Conservation (phyloP, 2,888 invertebrate genomes). For the Drosophila trichaetosa region DNA sequence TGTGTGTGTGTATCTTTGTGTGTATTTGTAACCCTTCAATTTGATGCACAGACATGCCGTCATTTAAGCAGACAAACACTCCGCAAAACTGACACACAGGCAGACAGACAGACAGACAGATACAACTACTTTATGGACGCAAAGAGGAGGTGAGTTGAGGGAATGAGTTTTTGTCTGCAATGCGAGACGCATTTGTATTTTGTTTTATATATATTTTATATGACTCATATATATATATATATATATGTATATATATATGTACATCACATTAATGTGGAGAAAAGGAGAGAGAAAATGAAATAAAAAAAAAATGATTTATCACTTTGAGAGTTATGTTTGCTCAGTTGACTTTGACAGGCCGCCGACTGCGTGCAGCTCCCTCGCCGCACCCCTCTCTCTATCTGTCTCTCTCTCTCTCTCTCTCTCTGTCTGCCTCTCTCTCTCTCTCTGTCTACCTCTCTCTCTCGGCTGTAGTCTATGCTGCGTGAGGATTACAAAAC, state of each 20-base stretch:
- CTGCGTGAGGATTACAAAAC: conserved; percentile 69
- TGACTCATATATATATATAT: conserved; percentile 5
- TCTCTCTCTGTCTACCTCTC: neutral
- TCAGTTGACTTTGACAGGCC: conserved; percentile 76
- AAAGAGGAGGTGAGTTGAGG: conserved; percentile 7
- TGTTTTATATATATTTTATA: conserved; percentile 25
- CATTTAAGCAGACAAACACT: conserved; percentile 68
- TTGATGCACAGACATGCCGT: conserved; percentile 66
- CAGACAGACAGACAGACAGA: conserved; percentile 49
- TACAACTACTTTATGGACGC: conserved; percentile 31
- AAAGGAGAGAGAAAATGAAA: conserved; percentile 13
- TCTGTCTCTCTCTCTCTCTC: neutral
- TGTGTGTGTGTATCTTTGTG: neutral
- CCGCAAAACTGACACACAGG: conserved; percentile 55
- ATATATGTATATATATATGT: neutral
- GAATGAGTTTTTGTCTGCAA: conserved; percentile 35
- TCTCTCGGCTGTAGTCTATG: conserved; percentile 18
- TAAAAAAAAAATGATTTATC: conserved; percentile 72
- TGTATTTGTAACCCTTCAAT: conserved; percentile 72
- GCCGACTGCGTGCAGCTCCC: conserved; percentile 37
- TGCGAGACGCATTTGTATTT: conserved; percentile 68
- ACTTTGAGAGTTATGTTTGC: conserved; percentile 63
- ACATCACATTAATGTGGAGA: conserved; percentile 3
- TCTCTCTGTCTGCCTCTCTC: neutral
- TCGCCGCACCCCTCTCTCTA: neutral